These are phyloP conservation scores for Drosophila trapezifrons DNA, from an alignment of 1,140 invertebrate species.

Conservation along the genomic window DNA sequence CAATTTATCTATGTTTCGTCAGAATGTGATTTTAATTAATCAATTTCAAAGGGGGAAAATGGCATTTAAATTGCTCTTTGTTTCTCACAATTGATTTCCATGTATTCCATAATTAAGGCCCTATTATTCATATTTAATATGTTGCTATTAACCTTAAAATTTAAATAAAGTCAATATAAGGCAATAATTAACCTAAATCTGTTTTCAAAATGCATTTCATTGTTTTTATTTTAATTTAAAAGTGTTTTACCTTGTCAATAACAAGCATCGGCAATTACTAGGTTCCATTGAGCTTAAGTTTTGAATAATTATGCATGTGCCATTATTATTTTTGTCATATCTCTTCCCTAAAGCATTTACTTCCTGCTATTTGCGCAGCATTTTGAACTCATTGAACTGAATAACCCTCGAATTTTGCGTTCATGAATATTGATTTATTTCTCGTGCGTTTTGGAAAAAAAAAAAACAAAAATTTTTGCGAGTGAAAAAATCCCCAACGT, in stretches of 20 bases:
- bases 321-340: slow-evolving; percentile 33
- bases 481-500: slow-evolving; percentile 63
- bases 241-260: neutral
- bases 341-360: slow-evolving; percentile 10
- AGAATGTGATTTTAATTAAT: slow-evolving; percentile 8
- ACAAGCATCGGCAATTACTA: neutral
- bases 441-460: slow-evolving; percentile 20
- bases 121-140: neutral
- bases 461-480: slow-evolving; percentile 38
- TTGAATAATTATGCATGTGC: neutral
- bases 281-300: slow-evolving; percentile 1
- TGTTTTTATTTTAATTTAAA: neutral
- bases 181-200: neutral
- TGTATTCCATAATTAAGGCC: neutral
- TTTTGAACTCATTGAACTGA: slow-evolving; percentile 61
- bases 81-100: neutral
- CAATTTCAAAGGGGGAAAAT: slow-evolving; percentile 2
- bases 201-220: neutral
- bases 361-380: slow-evolving; percentile 42
- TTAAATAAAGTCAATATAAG: neutral
- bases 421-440: slow-evolving; percentile 54
- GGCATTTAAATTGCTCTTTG: neutral
- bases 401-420: slow-evolving; percentile 45
- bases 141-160: neutral
- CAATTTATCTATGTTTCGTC: slow-evolving; percentile 4